These are phyloP conservation scores for Notodonta ziczac DNA, from an alignment of 2,888 invertebrate species.

Conservation along the genomic window DNA sequence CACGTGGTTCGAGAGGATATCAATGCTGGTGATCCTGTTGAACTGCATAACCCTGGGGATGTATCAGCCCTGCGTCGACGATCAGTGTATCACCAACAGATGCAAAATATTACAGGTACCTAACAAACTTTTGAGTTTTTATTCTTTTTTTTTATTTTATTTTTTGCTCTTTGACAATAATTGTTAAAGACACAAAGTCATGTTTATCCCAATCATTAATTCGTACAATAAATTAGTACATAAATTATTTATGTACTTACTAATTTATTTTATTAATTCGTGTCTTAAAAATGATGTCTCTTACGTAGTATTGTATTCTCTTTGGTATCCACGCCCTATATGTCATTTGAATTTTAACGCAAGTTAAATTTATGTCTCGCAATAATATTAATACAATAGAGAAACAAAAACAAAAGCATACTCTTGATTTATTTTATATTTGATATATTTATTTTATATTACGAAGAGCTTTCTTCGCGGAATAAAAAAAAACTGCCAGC, in stretches of 20 bases:
- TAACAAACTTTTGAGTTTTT: neutral
- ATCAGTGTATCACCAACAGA: conserved; percentile 93
- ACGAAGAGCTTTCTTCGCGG: conserved; percentile 21
- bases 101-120: conserved; percentile 96
- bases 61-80: conserved; percentile 99
- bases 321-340: too few relatives aligned
- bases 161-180: too few relatives aligned
- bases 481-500: conserved; percentile 20
- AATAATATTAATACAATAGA: neutral
- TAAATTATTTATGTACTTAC: too few relatives aligned
- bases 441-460: neutral
- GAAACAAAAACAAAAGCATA: neutral
- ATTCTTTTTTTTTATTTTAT: neutral
- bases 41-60: conserved; percentile 99
- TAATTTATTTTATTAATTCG: too few relatives aligned
- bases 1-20: conserved; percentile 99
- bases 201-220: too few relatives aligned
- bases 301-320: too few relatives aligned
- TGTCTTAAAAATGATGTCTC: too few relatives aligned
- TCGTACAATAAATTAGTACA: too few relatives aligned
- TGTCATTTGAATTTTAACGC: too few relatives aligned
- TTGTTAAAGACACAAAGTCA: too few relatives aligned
- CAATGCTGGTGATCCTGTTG: conserved; percentile 98
- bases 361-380: too few relatives aligned
- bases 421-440: neutral